Conservation (phyloP, 2,888 invertebrate genomes). For the Phaedon cochleariae region DNA sequence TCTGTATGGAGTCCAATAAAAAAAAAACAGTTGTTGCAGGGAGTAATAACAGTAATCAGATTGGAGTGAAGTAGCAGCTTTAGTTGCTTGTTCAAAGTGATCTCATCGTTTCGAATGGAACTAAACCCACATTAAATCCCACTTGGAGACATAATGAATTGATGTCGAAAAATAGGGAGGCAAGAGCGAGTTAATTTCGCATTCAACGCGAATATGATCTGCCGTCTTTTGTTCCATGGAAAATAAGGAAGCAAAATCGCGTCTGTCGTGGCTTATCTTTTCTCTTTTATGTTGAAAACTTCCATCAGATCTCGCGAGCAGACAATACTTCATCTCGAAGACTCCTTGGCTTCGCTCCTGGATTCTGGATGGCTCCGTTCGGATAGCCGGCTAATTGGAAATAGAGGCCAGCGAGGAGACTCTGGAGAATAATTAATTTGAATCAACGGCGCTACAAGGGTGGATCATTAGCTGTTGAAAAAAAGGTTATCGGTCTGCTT, state of each 20-base stretch:
- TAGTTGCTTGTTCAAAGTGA: slow-evolving; percentile 54
- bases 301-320: slow-evolving; percentile 55
- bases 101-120: slow-evolving; percentile 55
- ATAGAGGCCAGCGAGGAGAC: slow-evolving; percentile 41
- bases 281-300: slow-evolving; percentile 55
- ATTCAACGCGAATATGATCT: slow-evolving; percentile 57
- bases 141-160: slow-evolving; percentile 28
- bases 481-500: slow-evolving; percentile 28
- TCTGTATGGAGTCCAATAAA: too few species aligned
- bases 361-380: slow-evolving; percentile 37
- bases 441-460: slow-evolving; percentile 27
- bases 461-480: slow-evolving; percentile 25
- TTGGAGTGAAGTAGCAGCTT: slow-evolving; percentile 50
- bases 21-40: too few species aligned
- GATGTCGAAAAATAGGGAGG: slow-evolving; percentile 44
- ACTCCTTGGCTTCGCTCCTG: slow-evolving; percentile 36
- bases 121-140: slow-evolving; percentile 56
- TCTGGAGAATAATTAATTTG: slow-evolving; percentile 35
- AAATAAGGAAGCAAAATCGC: slow-evolving; percentile 53
- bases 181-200: slow-evolving; percentile 54
- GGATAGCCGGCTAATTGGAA: slow-evolving; percentile 47
- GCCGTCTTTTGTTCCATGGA: slow-evolving; percentile 54
- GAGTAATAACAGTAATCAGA: slow-evolving; percentile 47
- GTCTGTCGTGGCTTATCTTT: slow-evolving; percentile 54
- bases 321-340: slow-evolving; percentile 57